These are phyloP conservation scores for Smittia sp. DNA, from an alignment of 2,888 invertebrate species.

Conservation along the genomic window DNA sequence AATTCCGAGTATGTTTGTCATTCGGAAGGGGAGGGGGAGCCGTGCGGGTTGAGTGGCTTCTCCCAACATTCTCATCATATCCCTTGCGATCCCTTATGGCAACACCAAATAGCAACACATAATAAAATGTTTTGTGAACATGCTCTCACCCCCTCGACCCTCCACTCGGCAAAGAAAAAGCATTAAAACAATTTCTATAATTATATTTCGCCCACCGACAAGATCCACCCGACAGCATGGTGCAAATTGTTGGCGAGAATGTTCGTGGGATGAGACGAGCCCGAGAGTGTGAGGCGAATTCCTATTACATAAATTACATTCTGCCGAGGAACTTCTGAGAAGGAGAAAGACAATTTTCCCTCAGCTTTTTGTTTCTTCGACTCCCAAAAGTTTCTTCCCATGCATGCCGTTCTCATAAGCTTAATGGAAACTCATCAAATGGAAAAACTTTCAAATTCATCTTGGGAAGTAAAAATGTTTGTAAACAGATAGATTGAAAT, in stretches of 20 bases:
- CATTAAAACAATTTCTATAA: constrained; percentile 40
- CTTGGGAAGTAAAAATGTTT: neutral
- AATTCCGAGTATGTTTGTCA: constrained; percentile 28
- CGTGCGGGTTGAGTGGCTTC: neutral
- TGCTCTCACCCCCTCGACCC: neutral
- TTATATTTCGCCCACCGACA: constrained; percentile 33
- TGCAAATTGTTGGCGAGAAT: constrained; percentile 17
- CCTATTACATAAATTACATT: constrained; percentile 39
- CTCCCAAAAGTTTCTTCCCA: neutral
- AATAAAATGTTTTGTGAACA: constrained; percentile 31
- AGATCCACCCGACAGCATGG: neutral
- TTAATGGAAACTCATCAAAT: constrained; percentile 37
- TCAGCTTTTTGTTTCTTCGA: neutral
- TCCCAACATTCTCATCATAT: neutral
- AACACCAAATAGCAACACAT: constrained; percentile 27
- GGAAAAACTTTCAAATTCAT: constrained; percentile 20
- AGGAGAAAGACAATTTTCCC: constrained; percentile 5
- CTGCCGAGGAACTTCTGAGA: neutral
- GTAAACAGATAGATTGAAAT: neutral
- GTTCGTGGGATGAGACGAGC: constrained; percentile 15
- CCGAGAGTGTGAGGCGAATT: constrained; percentile 18
- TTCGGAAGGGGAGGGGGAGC: neutral
- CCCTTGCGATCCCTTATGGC: neutral
- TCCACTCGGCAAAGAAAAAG: neutral
- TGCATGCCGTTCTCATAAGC: constrained; percentile 27